Evolutionary conservation across 2,797 vertebrate species (phyloP).

Genomic region (Ateles fusciceps): DNA sequence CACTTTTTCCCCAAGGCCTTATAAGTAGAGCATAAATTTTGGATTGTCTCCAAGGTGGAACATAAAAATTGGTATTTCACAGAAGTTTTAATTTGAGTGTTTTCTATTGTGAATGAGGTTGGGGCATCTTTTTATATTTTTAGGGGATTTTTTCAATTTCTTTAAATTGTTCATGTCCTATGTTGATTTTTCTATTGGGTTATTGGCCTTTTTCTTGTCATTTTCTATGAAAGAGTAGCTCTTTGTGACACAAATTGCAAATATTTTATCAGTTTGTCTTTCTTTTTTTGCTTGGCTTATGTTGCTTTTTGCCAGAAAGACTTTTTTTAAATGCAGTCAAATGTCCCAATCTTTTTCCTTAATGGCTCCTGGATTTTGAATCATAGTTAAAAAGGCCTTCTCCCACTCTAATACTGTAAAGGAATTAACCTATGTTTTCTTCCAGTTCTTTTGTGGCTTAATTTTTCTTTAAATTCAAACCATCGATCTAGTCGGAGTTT

Average conservation of each 20-base stretch:
- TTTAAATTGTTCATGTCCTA: not conserved
- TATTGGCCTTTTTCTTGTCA: not conserved
- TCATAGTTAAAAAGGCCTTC: not conserved
- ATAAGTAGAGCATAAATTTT: not conserved
- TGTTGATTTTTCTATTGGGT: not conserved
- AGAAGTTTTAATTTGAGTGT: not conserved
- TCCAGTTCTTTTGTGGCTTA: not conserved
- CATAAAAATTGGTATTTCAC: not conserved
- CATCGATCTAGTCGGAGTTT: not conserved
- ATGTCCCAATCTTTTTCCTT: not conserved
- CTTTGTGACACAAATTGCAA: not conserved
- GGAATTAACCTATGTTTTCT: not conserved
- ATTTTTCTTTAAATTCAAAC: conserved; percentile 15
- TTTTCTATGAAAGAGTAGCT: not conserved
- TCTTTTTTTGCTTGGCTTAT: not conserved
- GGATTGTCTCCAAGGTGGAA: not conserved
- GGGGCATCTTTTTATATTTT: not conserved
- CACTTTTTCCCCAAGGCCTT: not conserved
- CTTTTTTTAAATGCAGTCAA: not conserved
- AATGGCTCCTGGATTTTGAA: not conserved
- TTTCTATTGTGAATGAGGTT: not conserved
- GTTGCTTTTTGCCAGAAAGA: not conserved
- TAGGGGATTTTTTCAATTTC: not conserved
- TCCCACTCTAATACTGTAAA: not conserved
- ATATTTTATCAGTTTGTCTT: not conserved